phyloP scores from a whole-genome alignment of 2,888 invertebrate genomes.

The Caradrina kadenii region DNA sequence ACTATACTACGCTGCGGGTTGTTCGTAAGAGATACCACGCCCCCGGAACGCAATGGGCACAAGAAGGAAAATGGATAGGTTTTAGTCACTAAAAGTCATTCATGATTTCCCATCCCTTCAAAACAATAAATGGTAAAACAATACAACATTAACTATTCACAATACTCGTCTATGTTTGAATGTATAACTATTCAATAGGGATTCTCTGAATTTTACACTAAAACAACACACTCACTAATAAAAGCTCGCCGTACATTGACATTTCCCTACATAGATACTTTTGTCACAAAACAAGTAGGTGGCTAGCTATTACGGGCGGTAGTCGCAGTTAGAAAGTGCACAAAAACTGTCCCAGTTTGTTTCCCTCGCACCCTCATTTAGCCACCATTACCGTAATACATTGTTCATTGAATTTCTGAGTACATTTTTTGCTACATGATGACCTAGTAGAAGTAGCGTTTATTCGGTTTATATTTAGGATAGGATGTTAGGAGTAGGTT shows the following conservation, averaged over 20 bases:
- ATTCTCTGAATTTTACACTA: too few relatives aligned
- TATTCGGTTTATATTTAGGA: slow-evolving; percentile 10
- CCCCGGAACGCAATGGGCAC: too few relatives aligned
- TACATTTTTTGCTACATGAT: slow-evolving; percentile 64
- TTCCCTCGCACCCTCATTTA: slow-evolving; percentile 49
- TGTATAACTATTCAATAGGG: too few relatives aligned
- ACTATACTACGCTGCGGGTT: too few relatives aligned
- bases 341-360: slow-evolving; percentile 66
- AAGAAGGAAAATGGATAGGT: too few relatives aligned
- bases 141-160: too few relatives aligned
- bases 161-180: too few relatives aligned
- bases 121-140: too few relatives aligned
- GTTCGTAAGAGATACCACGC: too few relatives aligned
- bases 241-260: slow-evolving; percentile 35
- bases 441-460: slow-evolving; percentile 56
- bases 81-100: too few relatives aligned
- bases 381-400: slow-evolving; percentile 69
- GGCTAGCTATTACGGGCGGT: slow-evolving; percentile 53
- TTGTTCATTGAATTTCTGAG: slow-evolving; percentile 76
- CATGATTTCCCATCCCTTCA: too few relatives aligned
- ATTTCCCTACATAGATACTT: slow-evolving; percentile 36
- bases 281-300: slow-evolving; percentile 62
- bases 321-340: slow-evolving; percentile 65
- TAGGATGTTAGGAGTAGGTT: not conserved
- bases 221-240: slow-evolving; percentile 10